Evolutionary conservation across 2,113 vertebrate species (phyloP).

Genomic region (Struthio camelus): DNA sequence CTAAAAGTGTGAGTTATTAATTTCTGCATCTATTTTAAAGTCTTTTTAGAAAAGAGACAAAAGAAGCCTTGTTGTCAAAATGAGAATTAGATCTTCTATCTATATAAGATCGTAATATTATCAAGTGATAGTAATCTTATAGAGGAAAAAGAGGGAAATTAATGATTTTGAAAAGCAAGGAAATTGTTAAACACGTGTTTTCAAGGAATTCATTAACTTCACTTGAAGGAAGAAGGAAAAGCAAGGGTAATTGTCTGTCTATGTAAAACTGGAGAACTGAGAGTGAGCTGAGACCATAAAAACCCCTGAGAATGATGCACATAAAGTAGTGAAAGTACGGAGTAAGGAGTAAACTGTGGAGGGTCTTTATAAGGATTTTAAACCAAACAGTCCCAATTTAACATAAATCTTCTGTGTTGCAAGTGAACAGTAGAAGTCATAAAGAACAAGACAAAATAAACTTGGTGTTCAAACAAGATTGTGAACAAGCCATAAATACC

Average conservation of each 20-base stretch:
- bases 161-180: not conserved
- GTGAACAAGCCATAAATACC: not conserved
- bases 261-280: not conserved
- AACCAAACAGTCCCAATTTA: not conserved
- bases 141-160: not conserved
- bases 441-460: not conserved
- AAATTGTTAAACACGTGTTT: not conserved
- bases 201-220: not conserved
- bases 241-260: not conserved
- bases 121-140: not conserved
- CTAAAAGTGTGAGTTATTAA: constrained; percentile 39
- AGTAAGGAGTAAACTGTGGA: not conserved
- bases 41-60: constrained; percentile 20
- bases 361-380: not conserved
- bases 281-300: not conserved
- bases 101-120: not conserved
- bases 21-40: not conserved
- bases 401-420: not conserved
- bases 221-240: not conserved
- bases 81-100: not conserved
- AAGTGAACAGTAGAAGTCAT: not conserved
- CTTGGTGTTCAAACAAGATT: not conserved
- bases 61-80: not conserved
- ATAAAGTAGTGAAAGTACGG: not conserved
- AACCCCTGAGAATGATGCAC: not conserved